A percentile compares a stretch with the other conserved stretches of the same genome.
These are phyloP conservation scores for Porites evermanni DNA, from an alignment of 92 coral and sea anemone genomes.

Conservation along the genomic window DNA sequence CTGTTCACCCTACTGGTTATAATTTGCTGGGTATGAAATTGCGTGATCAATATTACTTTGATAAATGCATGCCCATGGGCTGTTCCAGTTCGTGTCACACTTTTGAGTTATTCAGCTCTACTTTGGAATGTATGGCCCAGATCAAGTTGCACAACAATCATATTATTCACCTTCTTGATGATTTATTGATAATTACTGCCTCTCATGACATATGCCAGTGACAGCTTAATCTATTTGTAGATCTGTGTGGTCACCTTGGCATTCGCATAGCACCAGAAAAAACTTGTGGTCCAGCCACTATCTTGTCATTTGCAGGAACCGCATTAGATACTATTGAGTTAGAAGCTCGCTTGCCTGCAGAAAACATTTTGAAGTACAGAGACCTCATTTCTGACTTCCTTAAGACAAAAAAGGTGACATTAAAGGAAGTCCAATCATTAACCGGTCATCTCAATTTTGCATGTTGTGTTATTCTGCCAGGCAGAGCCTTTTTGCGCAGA, in stretches of 20 bases:
- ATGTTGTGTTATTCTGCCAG: constrained; percentile 21
- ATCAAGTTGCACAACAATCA: constrained; percentile 40
- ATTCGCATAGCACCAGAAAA: not conserved
- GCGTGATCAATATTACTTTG: constrained; percentile 64
- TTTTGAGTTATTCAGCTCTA: constrained; percentile 73
- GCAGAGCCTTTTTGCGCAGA: constrained; percentile 48
- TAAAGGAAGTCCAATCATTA: constrained; percentile 30
- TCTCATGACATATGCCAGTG: constrained; percentile 30
- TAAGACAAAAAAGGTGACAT: constrained; percentile 17
- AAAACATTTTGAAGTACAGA: constrained; percentile 53
- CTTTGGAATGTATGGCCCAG: constrained; percentile 72
- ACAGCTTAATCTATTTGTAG: constrained; percentile 52
- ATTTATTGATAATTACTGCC: constrained; percentile 59
- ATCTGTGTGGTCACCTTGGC: constrained; percentile 52
- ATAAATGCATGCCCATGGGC: constrained; percentile 78
- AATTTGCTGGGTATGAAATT: constrained; percentile 62
- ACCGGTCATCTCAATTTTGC: constrained; percentile 38
- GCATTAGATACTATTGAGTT: constrained; percentile 58
- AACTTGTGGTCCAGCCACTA: constrained; percentile 56
- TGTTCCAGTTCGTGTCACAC: constrained; percentile 74
- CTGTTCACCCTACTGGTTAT: constrained; percentile 67
- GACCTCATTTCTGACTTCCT: constrained; percentile 25
- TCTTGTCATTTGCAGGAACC: constrained; percentile 62
- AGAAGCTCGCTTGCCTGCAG: constrained; percentile 69
- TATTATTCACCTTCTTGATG: constrained; percentile 66